A percentile compares a stretch with the other conserved stretches of the same genome.
Conservation (phyloP, 2,113 vertebrate genomes). For the Lepidothrix coronata region DNA sequence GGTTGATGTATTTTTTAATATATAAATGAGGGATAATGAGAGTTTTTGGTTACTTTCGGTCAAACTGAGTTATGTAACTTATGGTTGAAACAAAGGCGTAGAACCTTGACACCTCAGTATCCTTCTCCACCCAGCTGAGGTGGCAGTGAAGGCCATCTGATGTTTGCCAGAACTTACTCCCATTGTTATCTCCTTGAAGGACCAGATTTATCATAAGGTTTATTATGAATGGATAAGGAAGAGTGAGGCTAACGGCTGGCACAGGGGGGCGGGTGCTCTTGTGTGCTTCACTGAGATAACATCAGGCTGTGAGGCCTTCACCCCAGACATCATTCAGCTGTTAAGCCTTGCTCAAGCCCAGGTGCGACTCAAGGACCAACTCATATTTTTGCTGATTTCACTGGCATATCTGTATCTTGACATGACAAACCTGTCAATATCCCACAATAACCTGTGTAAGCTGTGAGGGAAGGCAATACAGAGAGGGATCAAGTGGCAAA, state of each 20-base stretch:
- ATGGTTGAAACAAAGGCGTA: background rate
- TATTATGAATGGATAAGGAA: background rate
- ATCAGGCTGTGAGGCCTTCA: background rate
- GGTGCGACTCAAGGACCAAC: background rate
- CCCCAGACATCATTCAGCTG: background rate
- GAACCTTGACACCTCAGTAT: background rate
- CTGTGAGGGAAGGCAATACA: background rate
- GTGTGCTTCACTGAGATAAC: background rate
- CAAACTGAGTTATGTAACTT: background rate
- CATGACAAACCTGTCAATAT: background rate
- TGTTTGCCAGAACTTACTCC: background rate
- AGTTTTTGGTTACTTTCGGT: background rate
- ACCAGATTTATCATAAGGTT: background rate
- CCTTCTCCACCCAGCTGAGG: background rate
- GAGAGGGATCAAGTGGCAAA: background rate
- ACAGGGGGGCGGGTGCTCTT: rapidly evolving
- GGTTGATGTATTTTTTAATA: background rate
- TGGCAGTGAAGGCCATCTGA: background rate
- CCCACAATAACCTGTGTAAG: background rate
- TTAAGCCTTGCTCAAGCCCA: background rate
- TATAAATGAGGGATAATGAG: background rate
- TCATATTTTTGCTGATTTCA: background rate
- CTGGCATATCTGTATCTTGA: background rate
- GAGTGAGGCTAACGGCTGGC: background rate
- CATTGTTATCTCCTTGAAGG: background rate